Evolutionary conservation across 2,888 invertebrate genomes (phyloP), one percentile per base, ranked within the genome.

Genomic region (Antheraea yamamai): DNA sequence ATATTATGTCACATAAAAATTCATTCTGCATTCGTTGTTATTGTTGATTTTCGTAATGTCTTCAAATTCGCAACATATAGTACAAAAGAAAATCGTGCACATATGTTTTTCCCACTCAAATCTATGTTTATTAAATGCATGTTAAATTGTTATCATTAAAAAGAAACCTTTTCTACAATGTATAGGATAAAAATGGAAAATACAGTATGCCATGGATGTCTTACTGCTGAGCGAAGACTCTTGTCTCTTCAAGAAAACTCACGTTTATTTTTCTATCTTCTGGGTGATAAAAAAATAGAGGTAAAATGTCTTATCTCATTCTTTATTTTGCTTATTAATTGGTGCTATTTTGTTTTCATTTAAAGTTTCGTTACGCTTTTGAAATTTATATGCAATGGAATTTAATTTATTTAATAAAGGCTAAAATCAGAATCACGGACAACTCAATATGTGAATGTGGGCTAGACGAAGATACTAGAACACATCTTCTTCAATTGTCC

Each of bases 131-230:
- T 66, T 66, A 4, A 30, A 66, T 20, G 7, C 26, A 16, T 66
- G 61, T 66, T 66, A 66, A 30, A 16, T 6, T 66, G 16, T 66
- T 16, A 26, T 1, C 16, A 30, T 66, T 30, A 16, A 66, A 26
- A 26, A 66, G 16, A 6, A 47, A 47, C 12, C 4, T 66, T 66
- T 30, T 66, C 16, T 16, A 61, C 47, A 8, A 58, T 61, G 71
- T 2, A 55, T 30, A 30, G 52, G 39, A 70, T 70, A 70, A 70
- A 70, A 70, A 8, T 70, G 70, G 70, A 70, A 16, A 76, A 72
- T 23, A 74, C 74, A 16, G 76, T 75, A 20, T 81, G 81, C 75
- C 78, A 80, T 55, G 80, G 79, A 1, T 82, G 81, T 70, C 68
- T 81, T 12, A 78, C 79, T 51, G 72, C 35, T 12, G 79, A 79